These are phyloP conservation scores for Acrocephalus kingi DNA, from an alignment of 2,113 vertebrate species.

Conservation along the genomic window DNA sequence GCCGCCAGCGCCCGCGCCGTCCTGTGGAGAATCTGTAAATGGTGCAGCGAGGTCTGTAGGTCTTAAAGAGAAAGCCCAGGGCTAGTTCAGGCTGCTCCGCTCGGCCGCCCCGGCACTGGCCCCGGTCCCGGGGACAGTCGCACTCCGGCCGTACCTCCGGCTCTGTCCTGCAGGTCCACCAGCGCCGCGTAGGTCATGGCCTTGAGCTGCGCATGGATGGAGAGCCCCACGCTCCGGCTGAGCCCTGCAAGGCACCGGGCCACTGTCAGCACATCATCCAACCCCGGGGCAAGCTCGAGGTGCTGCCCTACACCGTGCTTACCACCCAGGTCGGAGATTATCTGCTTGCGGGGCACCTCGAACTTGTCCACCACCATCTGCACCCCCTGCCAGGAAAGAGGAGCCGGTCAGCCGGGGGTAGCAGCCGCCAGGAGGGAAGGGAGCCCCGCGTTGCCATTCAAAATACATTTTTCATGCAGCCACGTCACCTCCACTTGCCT, in stretches of 20 bases:
- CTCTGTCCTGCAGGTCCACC: conserved; percentile 47
- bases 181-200: conserved; percentile 28
- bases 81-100: not conserved
- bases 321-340: conserved; percentile 55
- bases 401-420: accelerated
- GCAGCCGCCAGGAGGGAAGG: not conserved
- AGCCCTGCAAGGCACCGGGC: conserved; percentile 17
- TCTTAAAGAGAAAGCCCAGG: conserved; percentile 63
- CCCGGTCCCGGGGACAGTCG: not conserved
- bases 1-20: conserved; percentile 2
- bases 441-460: not conserved
- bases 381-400: conserved; percentile 44
- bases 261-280: not conserved
- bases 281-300: accelerated
- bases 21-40: conserved; percentile 43
- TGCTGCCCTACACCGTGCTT: accelerated
- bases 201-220: conserved; percentile 49
- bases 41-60: conserved; percentile 57
- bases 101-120: not conserved
- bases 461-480: not conserved
- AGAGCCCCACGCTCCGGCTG: conserved; percentile 55
- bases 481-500: not conserved
- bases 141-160: not conserved
- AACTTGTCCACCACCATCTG: conserved; percentile 64
- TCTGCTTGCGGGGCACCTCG: conserved; percentile 56